Evolutionary conservation across 2,113 vertebrate genomes (phyloP).

Genomic region (Irena cyanogastra): DNA sequence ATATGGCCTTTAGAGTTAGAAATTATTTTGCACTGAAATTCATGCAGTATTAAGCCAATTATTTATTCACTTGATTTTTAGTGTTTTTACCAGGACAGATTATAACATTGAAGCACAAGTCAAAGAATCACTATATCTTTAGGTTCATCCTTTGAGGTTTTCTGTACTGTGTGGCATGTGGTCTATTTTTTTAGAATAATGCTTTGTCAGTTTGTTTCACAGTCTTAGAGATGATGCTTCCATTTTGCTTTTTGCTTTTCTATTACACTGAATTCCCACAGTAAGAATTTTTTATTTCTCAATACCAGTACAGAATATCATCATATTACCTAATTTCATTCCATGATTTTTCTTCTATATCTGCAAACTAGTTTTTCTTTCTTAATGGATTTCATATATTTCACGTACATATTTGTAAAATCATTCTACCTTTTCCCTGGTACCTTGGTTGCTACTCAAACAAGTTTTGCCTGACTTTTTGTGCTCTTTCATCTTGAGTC

Average conservation of each 20-base stretch:
- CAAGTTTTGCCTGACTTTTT: not conserved
- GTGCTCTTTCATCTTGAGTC: not conserved
- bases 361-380: not conserved
- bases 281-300: not conserved
- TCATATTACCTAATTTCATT: not conserved
- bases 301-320: not conserved
- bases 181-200: not conserved
- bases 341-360: not conserved
- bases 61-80: not conserved
- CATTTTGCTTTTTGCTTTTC: not conserved
- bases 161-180: not conserved
- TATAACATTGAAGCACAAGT: constrained; percentile 33
- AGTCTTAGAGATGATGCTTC: not conserved
- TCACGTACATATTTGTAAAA: not conserved
- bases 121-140: not conserved
- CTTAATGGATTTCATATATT: not conserved
- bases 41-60: not conserved
- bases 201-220: not conserved
- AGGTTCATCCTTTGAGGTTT: not conserved
- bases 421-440: not conserved
- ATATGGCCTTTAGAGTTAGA: not conserved
- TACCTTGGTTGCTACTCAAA: not conserved
- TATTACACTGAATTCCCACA: not conserved
- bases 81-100: not conserved
- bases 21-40: not conserved